Conservation (phyloP, 2,888 invertebrate species). For the Aproaerema taeniolella region DNA sequence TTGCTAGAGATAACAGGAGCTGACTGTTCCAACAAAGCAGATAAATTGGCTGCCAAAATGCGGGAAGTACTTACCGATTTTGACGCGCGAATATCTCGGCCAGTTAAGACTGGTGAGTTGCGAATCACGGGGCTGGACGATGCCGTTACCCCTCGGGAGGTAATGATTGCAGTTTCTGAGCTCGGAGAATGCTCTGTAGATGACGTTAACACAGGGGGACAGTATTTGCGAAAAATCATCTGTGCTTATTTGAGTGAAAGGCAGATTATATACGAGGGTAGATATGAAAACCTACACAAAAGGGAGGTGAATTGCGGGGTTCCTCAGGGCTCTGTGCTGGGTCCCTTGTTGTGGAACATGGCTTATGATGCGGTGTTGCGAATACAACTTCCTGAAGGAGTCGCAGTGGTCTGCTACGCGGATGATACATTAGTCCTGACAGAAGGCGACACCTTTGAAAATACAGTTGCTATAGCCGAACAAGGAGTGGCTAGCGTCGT, state of each 20-base stretch:
- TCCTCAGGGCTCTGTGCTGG: slow-evolving; percentile 1
- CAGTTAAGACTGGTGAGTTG: background rate
- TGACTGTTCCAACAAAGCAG: background rate
- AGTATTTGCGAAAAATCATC: background rate
- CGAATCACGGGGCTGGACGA: background rate
- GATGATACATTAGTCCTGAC: slow-evolving; percentile 11
- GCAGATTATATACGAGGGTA: background rate
- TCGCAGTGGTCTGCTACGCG: slow-evolving; percentile 1
- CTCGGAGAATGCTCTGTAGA: background rate
- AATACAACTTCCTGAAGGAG: slow-evolving; percentile 1
- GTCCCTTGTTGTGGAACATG: background rate
- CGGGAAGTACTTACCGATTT: background rate
- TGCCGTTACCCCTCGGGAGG: background rate
- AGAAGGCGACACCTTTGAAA: background rate
- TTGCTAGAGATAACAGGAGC: background rate
- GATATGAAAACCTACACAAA: too few relatives aligned
- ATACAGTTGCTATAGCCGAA: background rate
- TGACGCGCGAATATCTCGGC: background rate
- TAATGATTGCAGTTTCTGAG: background rate
- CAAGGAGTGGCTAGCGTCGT: background rate
- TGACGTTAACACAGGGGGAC: background rate
- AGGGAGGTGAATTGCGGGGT: too few relatives aligned
- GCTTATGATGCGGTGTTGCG: slow-evolving; percentile 5
- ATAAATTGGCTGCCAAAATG: background rate
- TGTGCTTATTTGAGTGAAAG: slow-evolving; percentile 2